A percentile compares a stretch with the other conserved stretches of the same genome.
Conservation (phyloP, 2,113 vertebrate genomes). For the Kobus ellipsiprymnus region DNA sequence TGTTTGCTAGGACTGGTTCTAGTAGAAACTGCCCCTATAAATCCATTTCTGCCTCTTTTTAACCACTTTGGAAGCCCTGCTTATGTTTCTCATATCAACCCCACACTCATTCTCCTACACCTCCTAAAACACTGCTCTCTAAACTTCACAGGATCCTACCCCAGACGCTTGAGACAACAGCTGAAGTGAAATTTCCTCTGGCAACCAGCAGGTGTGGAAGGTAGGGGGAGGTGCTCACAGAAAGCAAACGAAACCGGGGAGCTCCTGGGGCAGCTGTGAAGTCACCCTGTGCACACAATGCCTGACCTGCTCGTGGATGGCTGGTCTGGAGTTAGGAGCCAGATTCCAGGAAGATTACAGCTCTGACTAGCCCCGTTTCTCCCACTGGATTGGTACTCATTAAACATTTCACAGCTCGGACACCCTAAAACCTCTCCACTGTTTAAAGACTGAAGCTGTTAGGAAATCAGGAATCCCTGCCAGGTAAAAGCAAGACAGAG, state of each 20-base stretch:
- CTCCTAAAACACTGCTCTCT: background rate
- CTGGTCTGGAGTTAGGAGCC: background rate
- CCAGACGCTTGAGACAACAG: background rate
- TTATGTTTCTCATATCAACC: background rate
- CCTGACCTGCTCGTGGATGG: background rate
- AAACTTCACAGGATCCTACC: background rate
- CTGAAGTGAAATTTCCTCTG: background rate
- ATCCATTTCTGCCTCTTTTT: background rate
- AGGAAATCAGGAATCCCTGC: background rate
- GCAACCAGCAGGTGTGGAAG: background rate
- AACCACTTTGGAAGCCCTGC: background rate
- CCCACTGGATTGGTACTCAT: background rate
- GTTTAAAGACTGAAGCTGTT: background rate
- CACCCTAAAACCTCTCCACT: background rate
- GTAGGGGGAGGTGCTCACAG: background rate
- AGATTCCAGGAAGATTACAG: background rate
- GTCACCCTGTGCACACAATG: background rate
- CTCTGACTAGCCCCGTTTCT: background rate
- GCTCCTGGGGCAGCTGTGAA: background rate
- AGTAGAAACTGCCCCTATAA: background rate
- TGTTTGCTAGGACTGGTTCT: background rate
- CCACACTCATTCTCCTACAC: background rate
- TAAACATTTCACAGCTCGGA: background rate
- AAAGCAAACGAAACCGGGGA: background rate
- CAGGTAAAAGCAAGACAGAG: background rate